phyloP scores from a whole-genome alignment of 2,888 invertebrate genomes.

The Tolmerus cingulatus region DNA sequence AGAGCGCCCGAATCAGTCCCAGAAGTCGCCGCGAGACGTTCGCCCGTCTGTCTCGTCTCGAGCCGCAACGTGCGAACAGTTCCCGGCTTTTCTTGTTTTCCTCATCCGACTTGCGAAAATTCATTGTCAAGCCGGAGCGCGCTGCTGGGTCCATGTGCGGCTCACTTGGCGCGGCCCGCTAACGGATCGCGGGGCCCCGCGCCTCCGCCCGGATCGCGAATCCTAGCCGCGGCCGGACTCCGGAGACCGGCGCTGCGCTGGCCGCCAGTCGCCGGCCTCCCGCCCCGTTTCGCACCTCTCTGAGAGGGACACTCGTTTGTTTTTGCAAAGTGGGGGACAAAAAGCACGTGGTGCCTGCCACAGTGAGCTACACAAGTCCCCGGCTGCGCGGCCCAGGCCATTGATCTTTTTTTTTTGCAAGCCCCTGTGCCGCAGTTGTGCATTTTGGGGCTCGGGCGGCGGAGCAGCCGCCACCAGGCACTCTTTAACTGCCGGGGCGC shows the following conservation, averaged over 20 bases:
- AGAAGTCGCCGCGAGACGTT: not conserved
- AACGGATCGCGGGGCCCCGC: not conserved
- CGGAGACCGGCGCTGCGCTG: not conserved
- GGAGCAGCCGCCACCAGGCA: not conserved
- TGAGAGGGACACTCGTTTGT: slow-evolving; percentile 8
- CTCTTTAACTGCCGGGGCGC: not conserved
- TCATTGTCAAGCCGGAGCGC: not conserved
- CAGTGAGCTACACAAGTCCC: not conserved
- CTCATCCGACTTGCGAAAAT: not conserved
- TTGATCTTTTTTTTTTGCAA: not conserved
- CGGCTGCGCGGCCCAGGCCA: not conserved
- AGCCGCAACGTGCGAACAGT: not conserved
- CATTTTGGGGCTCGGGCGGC: not conserved
- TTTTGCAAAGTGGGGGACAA: slow-evolving; percentile 42
- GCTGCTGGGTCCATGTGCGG: not conserved
- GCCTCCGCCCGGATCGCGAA: not conserved
- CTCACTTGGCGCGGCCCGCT: not conserved
- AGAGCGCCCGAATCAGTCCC: not conserved
- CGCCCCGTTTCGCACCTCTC: not conserved
- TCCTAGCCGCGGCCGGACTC: not conserved
- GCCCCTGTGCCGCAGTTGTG: not conserved
- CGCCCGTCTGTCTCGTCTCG: not conserved
- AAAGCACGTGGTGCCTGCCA: slow-evolving; percentile 34
- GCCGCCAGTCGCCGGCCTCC: not conserved
- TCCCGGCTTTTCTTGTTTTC: not conserved